These are phyloP conservation scores for Cetoscarus ocellatus DNA, from an alignment of 2,797 vertebrate species.

Conservation along the genomic window DNA sequence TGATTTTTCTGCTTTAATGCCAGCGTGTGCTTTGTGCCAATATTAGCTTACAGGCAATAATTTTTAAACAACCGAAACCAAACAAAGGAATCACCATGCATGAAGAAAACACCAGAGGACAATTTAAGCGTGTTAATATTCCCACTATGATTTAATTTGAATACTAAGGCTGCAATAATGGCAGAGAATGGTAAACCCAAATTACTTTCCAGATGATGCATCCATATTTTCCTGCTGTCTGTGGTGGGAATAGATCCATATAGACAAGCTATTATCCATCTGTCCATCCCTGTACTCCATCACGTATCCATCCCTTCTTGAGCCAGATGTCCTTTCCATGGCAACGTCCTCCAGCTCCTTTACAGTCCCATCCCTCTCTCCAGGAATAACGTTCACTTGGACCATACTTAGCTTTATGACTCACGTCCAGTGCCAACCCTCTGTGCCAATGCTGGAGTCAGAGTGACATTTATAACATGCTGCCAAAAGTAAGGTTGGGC, in stretches of 20 bases:
- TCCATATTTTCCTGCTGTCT: constrained; percentile 29
- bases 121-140: not conserved
- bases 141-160: constrained; percentile 7
- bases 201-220: constrained; percentile 36
- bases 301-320: constrained; percentile 21
- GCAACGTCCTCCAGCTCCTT: constrained; percentile 24
- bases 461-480: constrained; percentile 2
- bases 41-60: not conserved
- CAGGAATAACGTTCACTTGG: constrained; percentile 3
- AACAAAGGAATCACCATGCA: not conserved
- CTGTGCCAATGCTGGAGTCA: constrained; percentile 18
- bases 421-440: not conserved
- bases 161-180: not conserved
- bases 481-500: constrained; percentile 6
- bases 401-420: constrained; percentile 8
- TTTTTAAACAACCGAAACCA: not conserved
- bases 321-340: constrained; percentile 50
- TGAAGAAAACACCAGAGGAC: not conserved
- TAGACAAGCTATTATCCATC: constrained; percentile 65
- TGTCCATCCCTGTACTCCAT: constrained; percentile 42
- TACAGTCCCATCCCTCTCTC: not conserved
- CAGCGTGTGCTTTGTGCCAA: not conserved
- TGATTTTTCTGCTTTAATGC: not conserved
- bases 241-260: constrained; percentile 46
- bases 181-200: constrained; percentile 18